phyloP scores from a whole-genome alignment of 2,888 invertebrate species.

The Bugula neritina region DNA sequence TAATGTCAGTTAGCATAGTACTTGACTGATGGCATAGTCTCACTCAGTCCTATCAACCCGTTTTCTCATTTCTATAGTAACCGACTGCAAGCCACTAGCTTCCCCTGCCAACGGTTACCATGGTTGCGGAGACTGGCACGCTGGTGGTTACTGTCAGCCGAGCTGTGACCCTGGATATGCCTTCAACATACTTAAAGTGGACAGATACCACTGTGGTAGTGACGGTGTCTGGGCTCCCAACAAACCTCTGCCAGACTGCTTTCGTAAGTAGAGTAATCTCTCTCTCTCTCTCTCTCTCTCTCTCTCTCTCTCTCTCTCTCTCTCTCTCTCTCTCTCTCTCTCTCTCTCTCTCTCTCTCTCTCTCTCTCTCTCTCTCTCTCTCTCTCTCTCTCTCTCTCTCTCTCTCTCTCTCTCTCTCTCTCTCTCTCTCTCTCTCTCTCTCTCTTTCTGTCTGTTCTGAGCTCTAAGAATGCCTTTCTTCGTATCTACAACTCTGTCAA shows the following conservation, averaged over 20 bases:
- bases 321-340: neutral
- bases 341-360: neutral
- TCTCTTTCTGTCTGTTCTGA: neutral
- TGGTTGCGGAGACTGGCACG: slow-evolving; percentile 15
- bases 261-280: slow-evolving; percentile 31
- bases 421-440: neutral
- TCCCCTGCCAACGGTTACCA: slow-evolving; percentile 5
- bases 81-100: neutral
- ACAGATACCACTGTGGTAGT: slow-evolving; percentile 1
- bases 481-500: no score
- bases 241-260: neutral
- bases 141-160: neutral
- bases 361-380: neutral
- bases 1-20: no score
- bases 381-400: neutral
- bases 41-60: no score
- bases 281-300: neutral
- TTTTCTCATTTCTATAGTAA: slow-evolving; percentile 7
- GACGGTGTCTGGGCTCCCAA: slow-evolving; percentile 2
- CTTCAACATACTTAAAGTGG: neutral
- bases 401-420: neutral
- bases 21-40: no score
- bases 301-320: neutral
- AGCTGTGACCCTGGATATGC: neutral
- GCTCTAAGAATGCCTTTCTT: no score